phyloP scores from a whole-genome alignment of 2,888 invertebrate genomes.

The Tyria jacobaeae region DNA sequence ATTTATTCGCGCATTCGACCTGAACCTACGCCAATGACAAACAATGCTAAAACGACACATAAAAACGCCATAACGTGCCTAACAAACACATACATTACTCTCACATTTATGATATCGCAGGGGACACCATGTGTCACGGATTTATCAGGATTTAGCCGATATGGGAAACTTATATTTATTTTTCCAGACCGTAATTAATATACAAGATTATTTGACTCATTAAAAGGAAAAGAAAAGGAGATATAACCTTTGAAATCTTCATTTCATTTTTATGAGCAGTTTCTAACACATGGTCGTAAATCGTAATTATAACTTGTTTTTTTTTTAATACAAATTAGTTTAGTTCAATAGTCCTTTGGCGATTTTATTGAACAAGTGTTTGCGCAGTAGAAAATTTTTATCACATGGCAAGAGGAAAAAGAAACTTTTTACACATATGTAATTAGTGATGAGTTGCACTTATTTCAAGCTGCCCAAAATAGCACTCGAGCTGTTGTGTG shows the following conservation, averaged over 20 bases:
- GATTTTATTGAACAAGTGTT: background rate
- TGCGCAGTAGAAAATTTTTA: constrained; percentile 6
- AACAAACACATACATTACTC: constrained; percentile 31
- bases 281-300: background rate
- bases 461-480: constrained; percentile 11
- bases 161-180: background rate
- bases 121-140: background rate
- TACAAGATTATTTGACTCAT: too few species aligned
- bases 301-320: background rate
- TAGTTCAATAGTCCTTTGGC: background rate
- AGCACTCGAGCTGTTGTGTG: constrained; percentile 5
- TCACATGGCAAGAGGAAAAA: background rate
- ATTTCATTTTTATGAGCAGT: background rate
- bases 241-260: too few species aligned
- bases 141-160: constrained; percentile 19
- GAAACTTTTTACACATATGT: too few species aligned
- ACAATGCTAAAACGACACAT: constrained; percentile 39
- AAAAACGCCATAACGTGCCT: constrained; percentile 26
- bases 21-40: constrained; percentile 46
- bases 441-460: constrained; percentile 5
- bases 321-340: background rate
- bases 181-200: too few species aligned
- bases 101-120: constrained; percentile 14
- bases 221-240: too few species aligned
- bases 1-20: constrained; percentile 43